Percentiles rank a stretch among this genome's conserved stretches.
These are phyloP conservation scores for Clarias gariepinus DNA, from an alignment of 2,113 vertebrate genomes.

Conservation along the genomic window DNA sequence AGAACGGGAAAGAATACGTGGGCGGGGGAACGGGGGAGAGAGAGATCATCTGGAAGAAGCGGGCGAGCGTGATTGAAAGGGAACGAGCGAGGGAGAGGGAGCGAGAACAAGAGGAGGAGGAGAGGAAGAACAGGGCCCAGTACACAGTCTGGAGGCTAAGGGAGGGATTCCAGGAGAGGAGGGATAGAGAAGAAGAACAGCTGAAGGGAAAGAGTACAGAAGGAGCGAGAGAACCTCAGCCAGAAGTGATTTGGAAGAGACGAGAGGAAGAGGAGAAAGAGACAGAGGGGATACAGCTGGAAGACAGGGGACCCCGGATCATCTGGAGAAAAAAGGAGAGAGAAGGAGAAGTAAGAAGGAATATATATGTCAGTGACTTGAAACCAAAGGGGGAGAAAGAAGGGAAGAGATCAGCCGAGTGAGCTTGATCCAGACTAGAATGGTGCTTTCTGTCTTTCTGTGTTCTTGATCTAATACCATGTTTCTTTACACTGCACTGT, in stretches of 20 bases:
- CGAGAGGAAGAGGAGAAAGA: conserved; percentile 64
- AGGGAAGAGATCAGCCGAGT: conserved; percentile 3
- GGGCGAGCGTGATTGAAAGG: conserved; percentile 74
- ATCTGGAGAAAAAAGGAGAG: conserved; percentile 71
- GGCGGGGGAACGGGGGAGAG: conserved; percentile 73
- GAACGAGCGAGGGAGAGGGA: conserved; percentile 73
- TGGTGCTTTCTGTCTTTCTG: conserved; percentile 22
- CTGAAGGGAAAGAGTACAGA: conserved; percentile 56
- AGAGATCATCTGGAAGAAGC: conserved; percentile 78
- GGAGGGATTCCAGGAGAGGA: conserved; percentile 77
- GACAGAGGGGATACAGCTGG: conserved; percentile 63
- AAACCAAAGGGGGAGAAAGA: conserved; percentile 8
- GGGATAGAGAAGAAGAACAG: conserved; percentile 59
- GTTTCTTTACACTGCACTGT: neutral
- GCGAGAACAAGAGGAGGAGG: conserved; percentile 62
- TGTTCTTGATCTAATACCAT: neutral
- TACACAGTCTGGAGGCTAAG: conserved; percentile 77
- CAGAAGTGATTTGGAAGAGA: conserved; percentile 75
- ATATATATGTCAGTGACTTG: neutral
- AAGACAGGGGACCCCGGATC: conserved; percentile 67
- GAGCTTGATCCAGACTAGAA: neutral
- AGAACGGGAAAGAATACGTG: conserved; percentile 76
- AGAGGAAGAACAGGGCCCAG: conserved; percentile 64
- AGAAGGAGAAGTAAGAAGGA: conserved; percentile 40
- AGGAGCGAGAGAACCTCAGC: conserved; percentile 54